Evolutionary conservation across 53 echinoderm and acorn worm genomes (phyloP).

Genomic region (Stichopus horrens): DNA sequence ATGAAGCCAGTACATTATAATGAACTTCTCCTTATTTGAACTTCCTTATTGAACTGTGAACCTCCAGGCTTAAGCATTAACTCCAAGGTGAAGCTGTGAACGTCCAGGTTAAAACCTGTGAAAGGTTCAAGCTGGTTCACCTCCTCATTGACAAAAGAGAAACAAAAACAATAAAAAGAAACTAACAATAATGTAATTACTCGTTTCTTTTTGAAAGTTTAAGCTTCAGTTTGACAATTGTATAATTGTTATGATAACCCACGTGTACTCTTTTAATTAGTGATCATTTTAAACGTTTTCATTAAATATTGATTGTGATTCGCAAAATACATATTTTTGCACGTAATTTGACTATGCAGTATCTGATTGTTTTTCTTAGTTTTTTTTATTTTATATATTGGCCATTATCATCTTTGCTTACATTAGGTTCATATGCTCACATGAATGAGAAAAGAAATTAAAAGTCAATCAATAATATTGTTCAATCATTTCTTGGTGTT

Average conservation of each 20-base stretch:
- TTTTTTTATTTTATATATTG: no score
- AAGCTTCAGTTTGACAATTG: background rate
- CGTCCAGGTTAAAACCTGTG: no score
- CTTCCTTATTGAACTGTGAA: no score
- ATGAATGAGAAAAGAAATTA: no score
- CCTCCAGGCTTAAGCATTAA: no score
- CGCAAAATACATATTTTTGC: background rate
- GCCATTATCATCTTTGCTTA: no score
- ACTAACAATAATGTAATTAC: background rate
- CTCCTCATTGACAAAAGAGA: background rate
- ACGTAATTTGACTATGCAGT: background rate
- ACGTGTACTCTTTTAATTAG: background rate
- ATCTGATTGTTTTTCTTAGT: background rate
- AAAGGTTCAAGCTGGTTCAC: background rate
- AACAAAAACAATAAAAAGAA: background rate
- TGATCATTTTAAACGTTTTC: background rate
- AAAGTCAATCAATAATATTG: no score
- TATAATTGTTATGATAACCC: background rate
- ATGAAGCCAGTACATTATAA: no score
- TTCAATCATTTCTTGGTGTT: no score
- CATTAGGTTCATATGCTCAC: no score
- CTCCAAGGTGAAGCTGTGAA: no score
- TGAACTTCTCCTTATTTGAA: no score
- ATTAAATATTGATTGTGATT: background rate
- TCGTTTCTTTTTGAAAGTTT: background rate